Evolutionary conservation across 2,888 invertebrate genomes (phyloP).

Genomic region (Buathra laborator): DNA sequence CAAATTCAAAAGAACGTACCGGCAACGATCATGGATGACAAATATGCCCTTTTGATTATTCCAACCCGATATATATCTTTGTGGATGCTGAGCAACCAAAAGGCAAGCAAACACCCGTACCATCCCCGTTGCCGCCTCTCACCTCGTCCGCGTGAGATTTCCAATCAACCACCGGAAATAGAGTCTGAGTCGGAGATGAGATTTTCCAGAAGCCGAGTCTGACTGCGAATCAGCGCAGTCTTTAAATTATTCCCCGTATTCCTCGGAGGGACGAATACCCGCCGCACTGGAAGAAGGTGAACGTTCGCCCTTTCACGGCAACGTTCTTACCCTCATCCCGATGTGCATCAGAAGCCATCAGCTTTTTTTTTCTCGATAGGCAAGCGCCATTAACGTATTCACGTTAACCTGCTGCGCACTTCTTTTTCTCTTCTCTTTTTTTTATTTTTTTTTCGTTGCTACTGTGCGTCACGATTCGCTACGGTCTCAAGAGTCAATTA

Average conservation of each 20-base stretch:
- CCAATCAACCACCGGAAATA: constrained; percentile 80
- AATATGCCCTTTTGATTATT: neutral
- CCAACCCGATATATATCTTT: neutral
- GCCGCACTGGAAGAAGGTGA: neutral
- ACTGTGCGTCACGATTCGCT: neutral
- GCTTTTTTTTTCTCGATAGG: constrained; percentile 16
- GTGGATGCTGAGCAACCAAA: constrained; percentile 6
- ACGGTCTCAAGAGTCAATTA: constrained; percentile 29
- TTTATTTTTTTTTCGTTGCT: neutral
- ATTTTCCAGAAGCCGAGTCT: constrained; percentile 71
- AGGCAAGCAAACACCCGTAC: constrained; percentile 24
- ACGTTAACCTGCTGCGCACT: constrained; percentile 26
- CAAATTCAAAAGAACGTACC: neutral
- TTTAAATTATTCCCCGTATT: constrained; percentile 63
- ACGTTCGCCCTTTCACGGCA: neutral
- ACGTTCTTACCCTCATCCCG: neutral
- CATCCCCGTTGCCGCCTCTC: constrained; percentile 28
- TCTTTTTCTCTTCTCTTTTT: neutral
- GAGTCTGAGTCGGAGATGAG: constrained; percentile 80
- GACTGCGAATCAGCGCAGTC: constrained; percentile 52
- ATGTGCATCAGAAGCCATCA: constrained; percentile 1
- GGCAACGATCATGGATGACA: neutral
- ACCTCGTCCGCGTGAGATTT: constrained; percentile 71
- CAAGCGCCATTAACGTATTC: constrained; percentile 45
- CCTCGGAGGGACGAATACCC: constrained; percentile 34